These are phyloP conservation scores for Chloropsis hardwickii DNA, from an alignment of 2,113 vertebrate species.

Conservation along the genomic window DNA sequence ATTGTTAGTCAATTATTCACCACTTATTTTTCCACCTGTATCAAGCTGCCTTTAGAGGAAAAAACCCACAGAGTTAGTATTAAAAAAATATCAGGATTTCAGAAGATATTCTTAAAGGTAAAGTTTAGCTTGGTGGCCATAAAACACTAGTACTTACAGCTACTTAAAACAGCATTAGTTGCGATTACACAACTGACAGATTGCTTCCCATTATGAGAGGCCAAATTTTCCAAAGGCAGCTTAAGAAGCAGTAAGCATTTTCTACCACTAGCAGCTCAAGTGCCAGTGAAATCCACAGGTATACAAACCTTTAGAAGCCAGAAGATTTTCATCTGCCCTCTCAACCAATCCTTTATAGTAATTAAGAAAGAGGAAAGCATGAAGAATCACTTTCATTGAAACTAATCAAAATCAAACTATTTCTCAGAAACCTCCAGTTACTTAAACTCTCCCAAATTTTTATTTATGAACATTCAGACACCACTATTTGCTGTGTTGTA, in stretches of 20 bases:
- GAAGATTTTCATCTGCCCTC: background rate
- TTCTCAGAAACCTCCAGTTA: background rate
- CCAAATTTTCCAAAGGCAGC: background rate
- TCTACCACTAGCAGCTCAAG: background rate
- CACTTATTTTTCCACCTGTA: background rate
- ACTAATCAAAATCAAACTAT: background rate
- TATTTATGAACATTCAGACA: background rate
- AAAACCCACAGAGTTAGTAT: background rate
- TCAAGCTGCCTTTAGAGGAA: background rate
- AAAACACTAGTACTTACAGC: background rate
- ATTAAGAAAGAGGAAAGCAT: background rate
- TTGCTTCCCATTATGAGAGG: background rate
- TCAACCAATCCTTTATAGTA: background rate
- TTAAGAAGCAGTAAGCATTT: background rate
- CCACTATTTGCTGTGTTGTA: background rate
- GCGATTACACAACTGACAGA: background rate
- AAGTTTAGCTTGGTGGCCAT: background rate
- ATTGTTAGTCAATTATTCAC: background rate
- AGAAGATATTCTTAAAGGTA: background rate
- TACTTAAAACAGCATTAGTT: background rate
- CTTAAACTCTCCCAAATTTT: fast-evolving
- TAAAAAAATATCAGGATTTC: background rate
- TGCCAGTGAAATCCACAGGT: background rate
- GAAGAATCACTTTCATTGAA: background rate
- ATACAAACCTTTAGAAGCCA: background rate